Evolutionary conservation across 2,113 vertebrate species (phyloP).

Genomic region (Quiscalus mexicanus): DNA sequence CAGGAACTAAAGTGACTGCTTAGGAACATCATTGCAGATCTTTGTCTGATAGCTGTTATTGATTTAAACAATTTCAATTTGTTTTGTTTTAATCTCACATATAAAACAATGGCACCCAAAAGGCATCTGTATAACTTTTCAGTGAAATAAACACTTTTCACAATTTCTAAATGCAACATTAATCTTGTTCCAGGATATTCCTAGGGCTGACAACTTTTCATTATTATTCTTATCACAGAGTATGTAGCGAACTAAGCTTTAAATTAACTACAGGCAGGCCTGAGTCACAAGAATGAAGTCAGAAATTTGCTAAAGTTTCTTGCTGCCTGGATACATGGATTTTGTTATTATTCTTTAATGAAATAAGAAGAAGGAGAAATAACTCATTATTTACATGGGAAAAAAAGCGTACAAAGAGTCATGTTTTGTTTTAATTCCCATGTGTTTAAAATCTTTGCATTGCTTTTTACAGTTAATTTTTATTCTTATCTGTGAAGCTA

Average conservation of each 20-base stretch:
- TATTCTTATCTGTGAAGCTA: neutral
- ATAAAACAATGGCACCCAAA: neutral
- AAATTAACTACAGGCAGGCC: neutral
- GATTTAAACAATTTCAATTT: constrained; percentile 27
- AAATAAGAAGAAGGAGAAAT: neutral
- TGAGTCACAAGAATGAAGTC: neutral
- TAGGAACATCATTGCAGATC: neutral
- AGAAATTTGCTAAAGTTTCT: neutral
- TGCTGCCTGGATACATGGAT: neutral
- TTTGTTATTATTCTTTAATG: neutral
- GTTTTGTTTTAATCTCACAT: neutral
- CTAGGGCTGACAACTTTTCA: neutral
- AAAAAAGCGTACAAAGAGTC: accelerated
- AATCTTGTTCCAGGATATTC: constrained; percentile 10
- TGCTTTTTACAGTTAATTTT: neutral
- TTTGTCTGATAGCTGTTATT: neutral
- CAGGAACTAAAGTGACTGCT: neutral
- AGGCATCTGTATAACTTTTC: neutral
- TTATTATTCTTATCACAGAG: neutral
- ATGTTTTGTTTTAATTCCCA: neutral
- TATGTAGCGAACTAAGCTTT: neutral
- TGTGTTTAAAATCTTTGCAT: neutral
- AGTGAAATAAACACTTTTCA: neutral
- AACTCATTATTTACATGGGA: accelerated
- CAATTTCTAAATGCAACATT: neutral